Evolutionary conservation across 2,113 vertebrate species (phyloP), one percentile per base, ranked within the genome.

Genomic region (Pedetes capensis): DNA sequence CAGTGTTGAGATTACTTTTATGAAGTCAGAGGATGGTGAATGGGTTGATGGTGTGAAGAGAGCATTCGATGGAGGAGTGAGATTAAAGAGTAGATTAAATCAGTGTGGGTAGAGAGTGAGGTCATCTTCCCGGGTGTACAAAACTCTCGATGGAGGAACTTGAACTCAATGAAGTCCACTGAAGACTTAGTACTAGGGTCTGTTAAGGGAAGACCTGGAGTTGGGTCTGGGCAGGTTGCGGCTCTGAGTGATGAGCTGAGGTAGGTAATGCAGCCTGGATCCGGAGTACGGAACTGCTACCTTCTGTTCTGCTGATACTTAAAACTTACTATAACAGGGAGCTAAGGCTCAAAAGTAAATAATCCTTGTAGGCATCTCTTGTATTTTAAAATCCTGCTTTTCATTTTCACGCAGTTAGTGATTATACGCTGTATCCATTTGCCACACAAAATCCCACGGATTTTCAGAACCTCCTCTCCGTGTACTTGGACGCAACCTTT

Each of bases 401-500:
- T 95, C 57, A 1, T 96, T 95, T 68, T 1, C 94, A 22, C 75
- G 3, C 98, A 99, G 99, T 99, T 87, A 99, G 99, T 79, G 99
- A 99, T 97, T 99, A 99, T 96, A 99, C 99, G 5, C 99, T 99
- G 97, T 99, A 99, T 95, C 99, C 99, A 0, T 99, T 99, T 98
- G 99, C 99, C 84, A 99, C 99, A 16, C 99, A 99, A 98, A 99
- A 99, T 91, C 97, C 97, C 39, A 99, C 99, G 97, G 99, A 99
- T 96, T 99, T 99, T 97, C 99, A 99, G 97, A 99, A 99, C 74
- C 99, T 99, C 49, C 98, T 99, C 1, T 99, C 99, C 0, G 99
- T 99, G 7, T 99, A 99, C 90, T 97, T 99, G 98, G 99, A 99
- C 57, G 99, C 99, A 0, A 99, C 99, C n/a, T 99, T 99, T 95